Percentiles rank a stretch among this genome's conserved stretches.
Evolutionary conservation across 2,797 vertebrate genomes (phyloP).

Genomic region (Hippopotamyrus pictus): DNA sequence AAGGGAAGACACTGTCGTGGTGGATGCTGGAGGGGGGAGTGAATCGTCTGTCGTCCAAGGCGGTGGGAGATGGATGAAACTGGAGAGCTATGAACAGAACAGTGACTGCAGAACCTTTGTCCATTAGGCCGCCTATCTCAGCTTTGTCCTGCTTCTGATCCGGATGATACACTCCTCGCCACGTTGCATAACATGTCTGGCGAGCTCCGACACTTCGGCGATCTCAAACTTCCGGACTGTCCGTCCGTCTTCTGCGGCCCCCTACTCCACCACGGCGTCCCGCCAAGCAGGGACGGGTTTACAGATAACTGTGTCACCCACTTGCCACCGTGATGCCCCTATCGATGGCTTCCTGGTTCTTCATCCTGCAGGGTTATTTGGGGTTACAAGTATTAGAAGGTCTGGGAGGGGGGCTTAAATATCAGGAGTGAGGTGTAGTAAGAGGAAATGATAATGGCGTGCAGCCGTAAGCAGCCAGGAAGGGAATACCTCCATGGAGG

Average conservation of each 20-base stretch:
- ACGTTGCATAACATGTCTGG: not conserved
- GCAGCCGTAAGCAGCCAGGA: not conserved
- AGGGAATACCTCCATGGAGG: not conserved
- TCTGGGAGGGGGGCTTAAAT: not conserved
- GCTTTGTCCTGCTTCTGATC: not conserved
- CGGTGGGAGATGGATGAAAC: conserved; percentile 8
- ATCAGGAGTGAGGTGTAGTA: not conserved
- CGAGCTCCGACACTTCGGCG: not conserved
- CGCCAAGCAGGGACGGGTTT: not conserved
- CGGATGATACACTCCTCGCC: not conserved
- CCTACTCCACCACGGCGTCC: not conserved
- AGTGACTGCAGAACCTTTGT: not conserved
- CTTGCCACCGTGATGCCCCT: not conserved
- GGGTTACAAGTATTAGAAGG: not conserved
- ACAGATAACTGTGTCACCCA: not conserved
- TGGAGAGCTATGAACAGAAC: not conserved
- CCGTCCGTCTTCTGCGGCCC: not conserved
- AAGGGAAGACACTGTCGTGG: not conserved
- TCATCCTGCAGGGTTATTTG: not conserved
- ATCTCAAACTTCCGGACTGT: not conserved
- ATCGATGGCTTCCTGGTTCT: not conserved
- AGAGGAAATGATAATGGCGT: not conserved
- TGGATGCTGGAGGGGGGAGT: not conserved
- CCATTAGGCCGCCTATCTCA: not conserved
- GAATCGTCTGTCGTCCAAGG: conserved; percentile 10